Evolutionary conservation across 2,888 invertebrate species (phyloP).

Genomic region (Papilio elwesi): DNA sequence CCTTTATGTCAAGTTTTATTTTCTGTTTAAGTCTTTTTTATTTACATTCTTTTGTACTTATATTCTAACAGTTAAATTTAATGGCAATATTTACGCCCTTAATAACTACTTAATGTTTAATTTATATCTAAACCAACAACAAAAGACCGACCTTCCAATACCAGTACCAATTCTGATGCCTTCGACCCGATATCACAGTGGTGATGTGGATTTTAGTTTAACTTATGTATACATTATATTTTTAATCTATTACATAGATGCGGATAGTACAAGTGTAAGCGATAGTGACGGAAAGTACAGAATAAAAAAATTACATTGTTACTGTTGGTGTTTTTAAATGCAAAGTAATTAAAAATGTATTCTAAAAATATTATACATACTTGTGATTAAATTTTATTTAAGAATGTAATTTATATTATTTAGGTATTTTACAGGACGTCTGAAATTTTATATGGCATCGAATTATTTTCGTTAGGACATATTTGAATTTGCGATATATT

Average conservation of each 20-base stretch:
- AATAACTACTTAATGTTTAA: conserved; percentile 11
- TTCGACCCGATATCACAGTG: conserved; percentile 80
- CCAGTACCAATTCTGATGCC: conserved; percentile 56
- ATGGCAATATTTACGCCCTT: conserved; percentile 1
- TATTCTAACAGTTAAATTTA: background rate
- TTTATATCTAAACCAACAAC: conserved; percentile 64
- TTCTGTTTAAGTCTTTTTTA: too few relatives aligned
- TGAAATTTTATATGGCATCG: background rate
- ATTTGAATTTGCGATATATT: background rate
- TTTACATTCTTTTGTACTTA: background rate
- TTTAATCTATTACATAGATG: conserved; percentile 40
- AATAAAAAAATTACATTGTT: background rate
- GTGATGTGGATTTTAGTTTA: conserved; percentile 69
- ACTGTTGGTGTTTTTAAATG: background rate
- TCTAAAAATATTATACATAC: background rate
- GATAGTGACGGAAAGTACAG: background rate
- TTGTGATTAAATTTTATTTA: background rate
- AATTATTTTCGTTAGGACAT: background rate
- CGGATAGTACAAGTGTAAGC: background rate
- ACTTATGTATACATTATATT: conserved; percentile 26
- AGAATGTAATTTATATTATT: background rate
- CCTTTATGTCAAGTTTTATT: too few relatives aligned
- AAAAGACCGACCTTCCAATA: conserved; percentile 62
- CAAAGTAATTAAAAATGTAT: background rate
- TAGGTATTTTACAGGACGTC: background rate